Conservation (phyloP, 2,888 invertebrate species). For the Lissonota sp. region DNA sequence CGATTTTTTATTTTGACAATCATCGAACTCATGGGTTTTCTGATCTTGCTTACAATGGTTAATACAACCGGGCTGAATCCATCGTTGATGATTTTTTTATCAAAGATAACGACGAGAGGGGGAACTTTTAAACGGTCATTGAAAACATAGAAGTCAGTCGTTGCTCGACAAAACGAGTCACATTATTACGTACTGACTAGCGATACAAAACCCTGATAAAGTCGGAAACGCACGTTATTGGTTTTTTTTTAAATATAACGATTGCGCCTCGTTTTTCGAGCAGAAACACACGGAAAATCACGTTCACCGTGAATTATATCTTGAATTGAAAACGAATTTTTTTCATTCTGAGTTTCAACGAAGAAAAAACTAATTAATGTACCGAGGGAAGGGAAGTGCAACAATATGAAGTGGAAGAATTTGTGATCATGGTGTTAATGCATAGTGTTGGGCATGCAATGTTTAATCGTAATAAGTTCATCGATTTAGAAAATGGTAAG, state of each 20-base stretch:
- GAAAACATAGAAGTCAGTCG: slow-evolving; percentile 37
- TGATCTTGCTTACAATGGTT: too few relatives aligned
- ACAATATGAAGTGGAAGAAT: slow-evolving; percentile 42
- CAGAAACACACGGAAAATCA: neutral
- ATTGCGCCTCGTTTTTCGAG: neutral
- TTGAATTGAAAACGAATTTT: too few relatives aligned
- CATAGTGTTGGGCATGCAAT: slow-evolving; percentile 2
- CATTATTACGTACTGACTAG: too few relatives aligned
- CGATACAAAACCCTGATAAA: too few relatives aligned
- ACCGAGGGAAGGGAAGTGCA: neutral
- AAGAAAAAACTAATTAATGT: slow-evolving; percentile 11
- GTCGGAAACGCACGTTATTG: slow-evolving; percentile 15
- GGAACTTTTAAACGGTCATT: slow-evolving; percentile 23
- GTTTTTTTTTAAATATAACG: neutral
- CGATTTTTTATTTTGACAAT: too few relatives aligned
- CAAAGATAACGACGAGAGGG: slow-evolving; percentile 41
- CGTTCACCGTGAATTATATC: too few relatives aligned
- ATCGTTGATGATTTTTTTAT: slow-evolving; percentile 49
- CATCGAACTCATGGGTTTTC: too few relatives aligned
- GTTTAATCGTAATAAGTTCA: slow-evolving; percentile 34
- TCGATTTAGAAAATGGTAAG: slow-evolving; percentile 53
- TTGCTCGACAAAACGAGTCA: slow-evolving; percentile 34
- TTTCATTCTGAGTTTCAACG: neutral
- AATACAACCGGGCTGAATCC: too few relatives aligned
- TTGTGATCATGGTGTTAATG: slow-evolving; percentile 53